Conservation (phyloP, 2,888 invertebrate genomes). For the Folsomia manolachei region DNA sequence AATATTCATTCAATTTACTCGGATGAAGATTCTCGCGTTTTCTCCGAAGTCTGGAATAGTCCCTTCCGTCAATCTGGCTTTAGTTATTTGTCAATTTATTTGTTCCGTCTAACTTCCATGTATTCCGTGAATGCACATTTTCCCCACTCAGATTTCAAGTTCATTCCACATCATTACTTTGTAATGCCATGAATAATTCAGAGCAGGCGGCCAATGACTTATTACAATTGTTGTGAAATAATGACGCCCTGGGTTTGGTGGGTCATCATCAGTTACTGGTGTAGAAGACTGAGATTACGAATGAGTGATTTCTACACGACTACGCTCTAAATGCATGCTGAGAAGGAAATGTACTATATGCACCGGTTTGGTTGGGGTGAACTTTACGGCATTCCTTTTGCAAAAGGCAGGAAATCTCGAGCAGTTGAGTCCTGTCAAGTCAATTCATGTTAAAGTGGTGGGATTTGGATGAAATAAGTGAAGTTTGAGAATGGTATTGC, state of each 20-base stretch:
- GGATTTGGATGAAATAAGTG: neutral
- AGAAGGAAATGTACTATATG: neutral
- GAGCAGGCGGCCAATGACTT: constrained; percentile 13
- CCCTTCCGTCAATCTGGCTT: neutral
- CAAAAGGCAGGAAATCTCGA: neutral
- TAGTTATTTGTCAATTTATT: constrained; percentile 14
- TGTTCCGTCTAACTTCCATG: neutral
- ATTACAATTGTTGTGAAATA: constrained; percentile 17
- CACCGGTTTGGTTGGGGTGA: neutral
- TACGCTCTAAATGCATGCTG: neutral
- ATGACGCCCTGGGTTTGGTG: constrained; percentile 1
- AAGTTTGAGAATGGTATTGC: neutral
- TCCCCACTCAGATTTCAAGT: constrained; percentile 16
- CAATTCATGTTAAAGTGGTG: too few species aligned
- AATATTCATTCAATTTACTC: neutral
- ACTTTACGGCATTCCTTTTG: too few species aligned
- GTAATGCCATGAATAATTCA: constrained; percentile 9
- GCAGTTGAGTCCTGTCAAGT: neutral
- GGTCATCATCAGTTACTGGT: too few species aligned
- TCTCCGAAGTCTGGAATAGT: neutral
- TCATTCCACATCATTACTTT: constrained; percentile 38
- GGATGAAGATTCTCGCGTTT: neutral
- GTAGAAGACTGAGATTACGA: neutral
- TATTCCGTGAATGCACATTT: too few species aligned
- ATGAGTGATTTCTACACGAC: neutral